These are phyloP conservation scores for Stictocephala bisonia DNA, from an alignment of 2,888 invertebrate genomes.

Conservation along the genomic window DNA sequence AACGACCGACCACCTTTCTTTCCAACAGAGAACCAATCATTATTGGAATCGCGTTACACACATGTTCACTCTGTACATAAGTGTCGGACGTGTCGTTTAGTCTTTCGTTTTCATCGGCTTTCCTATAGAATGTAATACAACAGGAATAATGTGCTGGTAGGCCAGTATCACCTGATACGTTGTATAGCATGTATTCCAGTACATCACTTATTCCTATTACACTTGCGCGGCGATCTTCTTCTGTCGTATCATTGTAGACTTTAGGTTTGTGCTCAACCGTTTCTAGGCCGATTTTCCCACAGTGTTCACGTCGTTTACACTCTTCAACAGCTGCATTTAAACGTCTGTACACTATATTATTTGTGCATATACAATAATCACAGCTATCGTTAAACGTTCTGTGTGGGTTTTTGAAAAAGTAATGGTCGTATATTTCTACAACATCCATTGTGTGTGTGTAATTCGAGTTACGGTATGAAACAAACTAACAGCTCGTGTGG, in stretches of 20 bases:
- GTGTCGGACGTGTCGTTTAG: too few relatives aligned
- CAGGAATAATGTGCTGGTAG: background rate
- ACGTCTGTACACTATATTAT: background rate
- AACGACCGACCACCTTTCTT: background rate
- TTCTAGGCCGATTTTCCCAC: too few relatives aligned
- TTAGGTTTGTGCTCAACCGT: too few relatives aligned
- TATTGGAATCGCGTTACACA: background rate
- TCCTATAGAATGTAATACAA: background rate
- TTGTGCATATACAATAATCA: background rate
- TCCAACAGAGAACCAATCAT: conserved; percentile 1
- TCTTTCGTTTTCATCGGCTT: too few relatives aligned
- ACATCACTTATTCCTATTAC: too few relatives aligned
- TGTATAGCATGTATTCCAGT: background rate
- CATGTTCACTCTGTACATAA: background rate
- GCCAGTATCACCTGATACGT: background rate
- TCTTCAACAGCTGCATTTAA: background rate
- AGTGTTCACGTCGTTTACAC: background rate
- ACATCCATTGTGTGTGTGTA: background rate
- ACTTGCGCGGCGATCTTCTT: too few relatives aligned
- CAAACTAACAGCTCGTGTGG: too few relatives aligned
- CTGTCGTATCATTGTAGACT: too few relatives aligned
- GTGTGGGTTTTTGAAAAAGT: background rate
- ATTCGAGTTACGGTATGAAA: background rate
- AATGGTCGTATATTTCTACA: background rate
- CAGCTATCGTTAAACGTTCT: background rate